phyloP scores from a whole-genome alignment of 2,113 vertebrate species.

The Pangasianodon gigas region DNA sequence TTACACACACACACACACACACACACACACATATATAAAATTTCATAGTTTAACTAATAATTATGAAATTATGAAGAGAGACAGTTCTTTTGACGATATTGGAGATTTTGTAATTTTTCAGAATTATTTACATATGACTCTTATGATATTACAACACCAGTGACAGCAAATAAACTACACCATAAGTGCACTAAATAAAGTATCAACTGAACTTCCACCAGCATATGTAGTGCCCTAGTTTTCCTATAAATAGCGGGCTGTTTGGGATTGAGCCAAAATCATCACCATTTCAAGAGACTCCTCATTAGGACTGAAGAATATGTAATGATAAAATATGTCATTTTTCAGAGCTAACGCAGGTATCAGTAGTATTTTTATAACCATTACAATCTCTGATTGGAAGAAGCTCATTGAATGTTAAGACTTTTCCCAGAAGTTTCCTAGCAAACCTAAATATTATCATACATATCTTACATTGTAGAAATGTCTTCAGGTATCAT shows the following conservation, averaged over 20 bases:
- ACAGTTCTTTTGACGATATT: neutral
- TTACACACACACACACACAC: slow-evolving; percentile 26
- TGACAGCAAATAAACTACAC: neutral
- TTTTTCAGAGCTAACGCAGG: neutral
- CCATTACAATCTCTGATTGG: too few relatives aligned
- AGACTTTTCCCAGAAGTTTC: too few relatives aligned
- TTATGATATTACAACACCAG: neutral
- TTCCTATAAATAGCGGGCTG: neutral
- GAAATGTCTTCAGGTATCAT: too few relatives aligned
- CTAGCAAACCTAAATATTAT: too few relatives aligned
- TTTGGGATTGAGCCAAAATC: neutral
- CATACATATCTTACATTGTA: too few relatives aligned
- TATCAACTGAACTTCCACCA: neutral
- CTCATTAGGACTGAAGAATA: neutral
- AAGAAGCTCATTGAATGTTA: too few relatives aligned
- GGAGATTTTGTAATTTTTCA: neutral
- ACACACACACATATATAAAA: neutral
- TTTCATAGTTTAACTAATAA: neutral
- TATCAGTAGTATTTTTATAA: neutral
- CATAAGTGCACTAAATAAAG: neutral
- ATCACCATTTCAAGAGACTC: neutral
- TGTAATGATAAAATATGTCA: neutral
- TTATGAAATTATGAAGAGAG: neutral
- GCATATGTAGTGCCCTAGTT: neutral
- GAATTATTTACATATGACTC: neutral